Conservation (phyloP, 2,888 invertebrate genomes). For the Trissolcus japonicus region DNA sequence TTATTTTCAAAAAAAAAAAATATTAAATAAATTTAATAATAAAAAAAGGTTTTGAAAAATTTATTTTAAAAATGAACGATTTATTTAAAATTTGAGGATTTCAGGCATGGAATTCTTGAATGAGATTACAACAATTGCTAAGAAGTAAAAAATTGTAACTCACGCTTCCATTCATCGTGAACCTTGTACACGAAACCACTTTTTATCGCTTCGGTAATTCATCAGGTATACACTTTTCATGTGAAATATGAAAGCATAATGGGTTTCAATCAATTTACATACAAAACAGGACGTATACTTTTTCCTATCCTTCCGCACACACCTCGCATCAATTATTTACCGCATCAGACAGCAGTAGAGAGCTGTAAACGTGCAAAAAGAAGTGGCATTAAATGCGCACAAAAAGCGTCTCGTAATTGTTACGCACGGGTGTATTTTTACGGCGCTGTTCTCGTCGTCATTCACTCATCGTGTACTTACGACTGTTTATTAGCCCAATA, state of each 20-base stretch:
- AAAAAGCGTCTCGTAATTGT: conserved; percentile 43
- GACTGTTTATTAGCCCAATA: conserved; percentile 41
- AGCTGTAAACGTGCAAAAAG: conserved; percentile 13
- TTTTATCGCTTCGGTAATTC: background rate
- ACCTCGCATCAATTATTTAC: conserved; percentile 14
- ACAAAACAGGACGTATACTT: conserved; percentile 11
- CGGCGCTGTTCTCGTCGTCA: conserved; percentile 38
- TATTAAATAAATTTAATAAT: too few species aligned
- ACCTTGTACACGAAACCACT: background rate
- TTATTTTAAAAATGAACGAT: too few species aligned
- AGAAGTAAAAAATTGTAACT: too few species aligned
- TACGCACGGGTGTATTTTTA: conserved; percentile 48
- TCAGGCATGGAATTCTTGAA: background rate
- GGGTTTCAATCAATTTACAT: conserved; percentile 26
- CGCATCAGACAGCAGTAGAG: background rate
- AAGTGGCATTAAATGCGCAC: conserved; percentile 20
- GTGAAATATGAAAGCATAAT: conserved; percentile 11
- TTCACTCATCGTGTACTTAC: conserved; percentile 49
- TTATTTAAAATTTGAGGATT: background rate
- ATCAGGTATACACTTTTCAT: background rate
- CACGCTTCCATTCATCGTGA: too few species aligned
- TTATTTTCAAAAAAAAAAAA: too few species aligned
- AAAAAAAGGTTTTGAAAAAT: too few species aligned
- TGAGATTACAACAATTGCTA: background rate
- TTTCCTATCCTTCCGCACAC: conserved; percentile 5